Conservation (phyloP, 2,113 vertebrate genomes). For the Sapayoa aenigma region DNA sequence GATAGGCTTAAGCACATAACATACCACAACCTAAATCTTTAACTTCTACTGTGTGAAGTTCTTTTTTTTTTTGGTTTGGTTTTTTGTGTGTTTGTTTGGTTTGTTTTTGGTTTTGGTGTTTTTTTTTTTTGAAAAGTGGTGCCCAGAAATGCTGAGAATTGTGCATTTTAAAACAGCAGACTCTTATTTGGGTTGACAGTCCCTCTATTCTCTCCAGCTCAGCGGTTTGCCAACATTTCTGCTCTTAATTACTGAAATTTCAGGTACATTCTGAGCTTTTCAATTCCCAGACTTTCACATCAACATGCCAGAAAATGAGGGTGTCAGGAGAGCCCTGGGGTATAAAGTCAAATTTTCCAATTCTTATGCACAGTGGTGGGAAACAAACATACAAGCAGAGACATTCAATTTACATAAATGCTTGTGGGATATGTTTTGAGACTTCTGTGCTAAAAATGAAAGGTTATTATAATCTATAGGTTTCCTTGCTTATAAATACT, state of each 20-base stretch:
- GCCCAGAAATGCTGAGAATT: not conserved
- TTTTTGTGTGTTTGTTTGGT: too few relatives aligned
- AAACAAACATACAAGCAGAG: not conserved
- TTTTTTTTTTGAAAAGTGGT: not conserved
- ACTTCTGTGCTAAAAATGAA: not conserved
- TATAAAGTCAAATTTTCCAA: conserved; percentile 10
- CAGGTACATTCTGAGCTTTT: not conserved
- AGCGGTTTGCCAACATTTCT: not conserved
- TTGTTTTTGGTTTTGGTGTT: too few relatives aligned
- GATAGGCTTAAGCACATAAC: not conserved
- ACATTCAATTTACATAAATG: conserved; percentile 21
- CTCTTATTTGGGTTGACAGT: not conserved
- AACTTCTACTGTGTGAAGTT: not conserved
- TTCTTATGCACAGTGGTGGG: not conserved
- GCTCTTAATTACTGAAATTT: conserved; percentile 30
- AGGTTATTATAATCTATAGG: not conserved
- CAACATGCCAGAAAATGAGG: not conserved
- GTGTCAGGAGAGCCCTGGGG: not conserved
- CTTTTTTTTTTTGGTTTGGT: too few relatives aligned
- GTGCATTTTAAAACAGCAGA: not conserved
- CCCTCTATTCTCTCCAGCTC: not conserved
- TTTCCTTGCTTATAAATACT: not conserved
- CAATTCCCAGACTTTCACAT: not conserved
- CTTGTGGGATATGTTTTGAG: not conserved
- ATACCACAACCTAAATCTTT: not conserved